A percentile compares a stretch with the other conserved stretches of the same genome.
phyloP scores from a whole-genome alignment of 2,113 vertebrate genomes.

The Corythaixoides concolor region DNA sequence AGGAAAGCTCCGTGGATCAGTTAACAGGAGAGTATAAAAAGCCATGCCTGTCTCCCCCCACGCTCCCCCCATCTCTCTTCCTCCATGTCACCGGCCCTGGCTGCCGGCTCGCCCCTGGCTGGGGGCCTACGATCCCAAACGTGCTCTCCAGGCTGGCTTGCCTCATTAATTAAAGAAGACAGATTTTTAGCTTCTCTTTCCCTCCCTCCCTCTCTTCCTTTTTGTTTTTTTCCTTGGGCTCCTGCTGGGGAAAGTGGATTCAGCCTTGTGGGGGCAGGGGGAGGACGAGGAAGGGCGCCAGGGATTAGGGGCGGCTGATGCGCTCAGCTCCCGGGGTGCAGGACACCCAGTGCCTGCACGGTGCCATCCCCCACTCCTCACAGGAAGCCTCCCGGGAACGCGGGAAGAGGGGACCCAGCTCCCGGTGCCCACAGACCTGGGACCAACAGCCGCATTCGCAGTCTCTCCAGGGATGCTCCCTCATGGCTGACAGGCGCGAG shows the following conservation, averaged over 20 bases:
- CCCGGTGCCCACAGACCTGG: neutral
- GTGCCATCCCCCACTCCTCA: neutral
- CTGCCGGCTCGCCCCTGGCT: conserved; percentile 43
- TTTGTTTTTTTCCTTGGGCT: neutral
- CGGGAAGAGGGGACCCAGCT: neutral
- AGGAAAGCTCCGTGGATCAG: conserved; percentile 68
- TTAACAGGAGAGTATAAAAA: conserved; percentile 68
- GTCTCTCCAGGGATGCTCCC: neutral
- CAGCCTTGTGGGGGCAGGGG: neutral
- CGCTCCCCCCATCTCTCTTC: conserved; percentile 48
- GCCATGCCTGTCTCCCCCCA: conserved; percentile 49
- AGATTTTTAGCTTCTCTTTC: conserved; percentile 60
- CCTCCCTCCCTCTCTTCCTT: neutral
- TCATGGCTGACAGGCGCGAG: accelerated
- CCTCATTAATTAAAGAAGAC: conserved; percentile 70
- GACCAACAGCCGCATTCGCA: neutral
- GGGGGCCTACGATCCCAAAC: conserved; percentile 63
- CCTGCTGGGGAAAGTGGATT: conserved; percentile 23
- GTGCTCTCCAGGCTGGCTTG: conserved; percentile 51
- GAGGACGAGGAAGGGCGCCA: neutral
- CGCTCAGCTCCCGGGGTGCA: neutral
- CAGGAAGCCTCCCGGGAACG: neutral
- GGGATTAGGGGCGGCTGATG: neutral
- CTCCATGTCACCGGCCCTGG: conserved; percentile 54
- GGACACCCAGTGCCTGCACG: accelerated